Evolutionary conservation across 2,797 vertebrate genomes (phyloP), one percentile per base, ranked within the genome.

Genomic region (Dermochelys coriacea): DNA sequence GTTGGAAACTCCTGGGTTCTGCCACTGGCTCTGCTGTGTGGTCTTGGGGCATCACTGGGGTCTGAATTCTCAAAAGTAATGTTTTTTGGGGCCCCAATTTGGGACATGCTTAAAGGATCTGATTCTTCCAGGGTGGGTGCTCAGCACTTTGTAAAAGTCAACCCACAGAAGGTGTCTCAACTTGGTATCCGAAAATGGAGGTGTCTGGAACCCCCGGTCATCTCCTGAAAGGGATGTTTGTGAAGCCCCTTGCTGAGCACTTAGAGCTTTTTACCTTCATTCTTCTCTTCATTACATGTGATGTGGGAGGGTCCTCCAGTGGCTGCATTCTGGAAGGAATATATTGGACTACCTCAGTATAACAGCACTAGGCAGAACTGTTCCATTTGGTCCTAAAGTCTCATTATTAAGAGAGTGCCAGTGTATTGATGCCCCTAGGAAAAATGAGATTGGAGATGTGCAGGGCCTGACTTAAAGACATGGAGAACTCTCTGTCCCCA

Each of bases 71-170:
- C 11, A 31, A 23, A 51, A 55, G n/a, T 55, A 25, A 41, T 41
- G n/a, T 4, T 78, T 79, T 41, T 5, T 52, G 49, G 61, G 1
- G 14, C 41, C 61, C 55, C 2, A 0, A 2, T 51, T 50, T 55
- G 41, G 34, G 68, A 90, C 4, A 25, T 25, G 27, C 27, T 29
- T 27, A 25, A 74, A 45, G 71, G 81, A 37, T 41, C 5, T 80
- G 64, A 80, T 86, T 78, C 68, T 92, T 49, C 29, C 25, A 6
- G 51, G 12, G 34, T 47, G 29, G 45, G 49, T 51, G 37, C 47
- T 78, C 27, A 68, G 87, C 51, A 18, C 25, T 34, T 79, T 10
- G 23, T 75, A 45, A 16, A 75, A 74, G 37, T 64, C 34, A 4
- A 5, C 9, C 64, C n/a, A 34, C 18, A 21, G 61, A 54, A 89